Evolutionary conservation across 2,113 vertebrate genomes (phyloP).

Genomic region (Myanophis thanlyinensis): DNA sequence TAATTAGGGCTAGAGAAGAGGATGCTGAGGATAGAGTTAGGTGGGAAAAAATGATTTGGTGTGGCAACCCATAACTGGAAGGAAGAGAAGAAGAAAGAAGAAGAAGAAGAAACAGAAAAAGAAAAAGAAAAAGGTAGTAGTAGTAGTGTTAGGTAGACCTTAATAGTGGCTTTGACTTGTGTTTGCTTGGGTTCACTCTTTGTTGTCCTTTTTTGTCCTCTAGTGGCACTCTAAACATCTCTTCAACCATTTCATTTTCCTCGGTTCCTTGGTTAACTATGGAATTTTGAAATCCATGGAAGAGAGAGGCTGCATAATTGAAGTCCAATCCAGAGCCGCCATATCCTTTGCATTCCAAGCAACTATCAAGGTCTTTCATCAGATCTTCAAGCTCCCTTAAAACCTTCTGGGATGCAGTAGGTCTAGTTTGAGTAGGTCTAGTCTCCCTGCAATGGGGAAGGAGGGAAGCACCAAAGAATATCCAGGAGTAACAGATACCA

Average conservation of each 20-base stretch:
- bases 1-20: no score
- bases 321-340: background rate
- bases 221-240: background rate
- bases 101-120: no score
- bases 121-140: no score
- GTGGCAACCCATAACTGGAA: no score
- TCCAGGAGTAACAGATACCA: background rate
- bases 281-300: background rate
- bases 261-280: background rate
- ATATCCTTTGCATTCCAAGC: background rate
- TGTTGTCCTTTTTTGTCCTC: background rate
- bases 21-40: no score
- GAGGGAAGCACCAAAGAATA: background rate
- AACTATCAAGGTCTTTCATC: background rate
- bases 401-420: background rate
- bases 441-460: background rate
- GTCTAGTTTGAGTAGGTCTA: background rate
- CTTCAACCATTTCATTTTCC: background rate
- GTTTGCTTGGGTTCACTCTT: background rate
- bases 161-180: background rate
- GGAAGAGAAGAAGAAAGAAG: no score
- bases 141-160: background rate
- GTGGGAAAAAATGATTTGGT: no score
- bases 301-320: background rate
- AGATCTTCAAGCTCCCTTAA: background rate